Conservation (phyloP, 1,140 invertebrate genomes). For the Orussus abietinus region DNA sequence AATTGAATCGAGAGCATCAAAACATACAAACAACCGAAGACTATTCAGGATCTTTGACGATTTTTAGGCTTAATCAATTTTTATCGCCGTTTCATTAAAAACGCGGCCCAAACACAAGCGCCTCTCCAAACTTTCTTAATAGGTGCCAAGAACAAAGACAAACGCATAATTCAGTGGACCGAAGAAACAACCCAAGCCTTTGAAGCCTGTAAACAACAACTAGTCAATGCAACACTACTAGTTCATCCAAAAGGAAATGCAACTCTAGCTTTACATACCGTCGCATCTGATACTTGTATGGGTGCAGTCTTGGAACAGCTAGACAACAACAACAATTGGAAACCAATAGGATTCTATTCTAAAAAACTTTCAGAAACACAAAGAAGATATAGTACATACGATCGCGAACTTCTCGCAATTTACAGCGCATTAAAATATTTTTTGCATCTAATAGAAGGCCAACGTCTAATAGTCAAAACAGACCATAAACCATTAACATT, state of each 20-base stretch:
- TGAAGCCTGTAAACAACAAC: background rate
- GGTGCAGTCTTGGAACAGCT: too few relatives aligned
- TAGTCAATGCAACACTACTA: background rate
- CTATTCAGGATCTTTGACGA: slow-evolving; percentile 11
- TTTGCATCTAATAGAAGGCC: too few relatives aligned
- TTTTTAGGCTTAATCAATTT: slow-evolving; percentile 23
- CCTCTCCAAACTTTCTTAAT: background rate
- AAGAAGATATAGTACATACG: too few relatives aligned
- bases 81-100: slow-evolving; percentile 18
- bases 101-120: background rate
- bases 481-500: too few relatives aligned
- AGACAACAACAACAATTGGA: too few relatives aligned
- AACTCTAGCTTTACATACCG: background rate
- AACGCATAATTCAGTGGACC: background rate
- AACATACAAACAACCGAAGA: slow-evolving; percentile 13
- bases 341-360: too few relatives aligned
- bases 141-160: background rate
- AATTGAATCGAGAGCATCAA: slow-evolving; percentile 7
- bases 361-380: too few relatives aligned
- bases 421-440: too few relatives aligned
- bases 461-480: too few relatives aligned
- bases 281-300: too few relatives aligned
- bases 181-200: background rate
- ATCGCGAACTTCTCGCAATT: too few relatives aligned
- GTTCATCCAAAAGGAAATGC: background rate